Percentiles rank a stretch among this genome's conserved stretches.
Evolutionary conservation across 2,113 vertebrate genomes (phyloP).

Genomic region (Oreochromis tanganicae): DNA sequence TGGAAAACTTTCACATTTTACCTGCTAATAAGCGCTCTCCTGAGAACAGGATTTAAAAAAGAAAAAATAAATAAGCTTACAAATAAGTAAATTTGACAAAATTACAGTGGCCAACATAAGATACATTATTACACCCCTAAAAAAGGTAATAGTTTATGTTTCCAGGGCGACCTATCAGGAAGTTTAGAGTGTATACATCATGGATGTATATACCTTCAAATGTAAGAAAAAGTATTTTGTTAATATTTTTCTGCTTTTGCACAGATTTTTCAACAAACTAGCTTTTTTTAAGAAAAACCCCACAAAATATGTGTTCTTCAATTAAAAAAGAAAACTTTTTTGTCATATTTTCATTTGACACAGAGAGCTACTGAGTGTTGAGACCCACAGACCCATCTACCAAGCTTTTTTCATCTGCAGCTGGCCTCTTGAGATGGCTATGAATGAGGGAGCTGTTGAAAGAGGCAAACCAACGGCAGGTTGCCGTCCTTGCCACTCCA

Average conservation of each 20-base stretch:
- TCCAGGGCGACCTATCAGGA: not conserved
- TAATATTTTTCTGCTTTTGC: not conserved
- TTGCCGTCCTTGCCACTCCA: conserved; percentile 40
- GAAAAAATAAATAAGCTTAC: not conserved
- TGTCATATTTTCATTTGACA: conserved; percentile 26
- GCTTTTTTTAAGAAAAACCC: not conserved
- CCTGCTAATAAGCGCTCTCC: not conserved
- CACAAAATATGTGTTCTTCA: not conserved
- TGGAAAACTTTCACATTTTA: not conserved
- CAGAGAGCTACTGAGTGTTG: not conserved
- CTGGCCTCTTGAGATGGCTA: conserved; percentile 30
- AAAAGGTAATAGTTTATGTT: not conserved
- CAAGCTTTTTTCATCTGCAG: conserved; percentile 30
- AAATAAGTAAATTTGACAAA: not conserved
- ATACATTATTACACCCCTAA: rapidly evolving
- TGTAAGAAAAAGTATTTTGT: not conserved
- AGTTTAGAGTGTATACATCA: not conserved
- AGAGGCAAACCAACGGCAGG: conserved; percentile 20
- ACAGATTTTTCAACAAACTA: not conserved
- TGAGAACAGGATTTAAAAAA: not conserved
- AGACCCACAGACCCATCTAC: conserved; percentile 23
- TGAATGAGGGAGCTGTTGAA: conserved; percentile 60
- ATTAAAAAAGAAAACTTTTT: not conserved
- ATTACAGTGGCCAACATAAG: not conserved
- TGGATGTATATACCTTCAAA: not conserved